Conservation (phyloP, 2,797 vertebrate species). For the Takifugu ocellatus region DNA sequence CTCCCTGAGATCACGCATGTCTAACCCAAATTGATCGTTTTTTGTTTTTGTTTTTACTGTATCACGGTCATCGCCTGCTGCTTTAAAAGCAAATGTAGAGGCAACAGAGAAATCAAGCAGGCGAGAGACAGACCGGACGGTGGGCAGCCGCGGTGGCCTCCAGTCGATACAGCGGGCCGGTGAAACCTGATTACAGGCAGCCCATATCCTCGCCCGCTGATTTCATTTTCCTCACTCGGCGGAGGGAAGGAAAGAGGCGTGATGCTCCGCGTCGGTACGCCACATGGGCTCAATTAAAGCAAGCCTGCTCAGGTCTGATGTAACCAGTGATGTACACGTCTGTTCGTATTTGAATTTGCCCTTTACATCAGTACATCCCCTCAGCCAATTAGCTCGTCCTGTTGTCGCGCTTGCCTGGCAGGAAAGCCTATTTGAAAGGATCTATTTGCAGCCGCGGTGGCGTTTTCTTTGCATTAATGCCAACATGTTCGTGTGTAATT, state of each 20-base stretch:
- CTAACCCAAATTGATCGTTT: slow-evolving; percentile 5
- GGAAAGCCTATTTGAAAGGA: too few relatives aligned
- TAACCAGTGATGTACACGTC: slow-evolving; percentile 18
- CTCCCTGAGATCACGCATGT: neutral
- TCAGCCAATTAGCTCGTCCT: neutral
- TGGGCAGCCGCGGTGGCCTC: slow-evolving; percentile 54
- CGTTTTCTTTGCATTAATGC: too few relatives aligned
- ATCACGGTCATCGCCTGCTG: slow-evolving; percentile 3
- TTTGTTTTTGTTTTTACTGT: slow-evolving; percentile 6
- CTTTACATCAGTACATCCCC: neutral
- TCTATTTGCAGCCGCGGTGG: too few relatives aligned
- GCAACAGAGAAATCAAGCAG: neutral
- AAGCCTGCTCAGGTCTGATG: slow-evolving; percentile 22
- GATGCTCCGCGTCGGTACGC: slow-evolving; percentile 49
- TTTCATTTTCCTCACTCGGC: slow-evolving; percentile 59
- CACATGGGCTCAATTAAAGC: slow-evolving; percentile 34
- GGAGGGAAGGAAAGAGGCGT: slow-evolving; percentile 52
- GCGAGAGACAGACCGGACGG: slow-evolving; percentile 29
- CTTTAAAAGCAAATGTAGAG: too few relatives aligned
- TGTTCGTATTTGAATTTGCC: neutral
- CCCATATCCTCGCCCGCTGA: slow-evolving; percentile 66
- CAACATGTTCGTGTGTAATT: slow-evolving; percentile 12
- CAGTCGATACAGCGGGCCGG: slow-evolving; percentile 63
- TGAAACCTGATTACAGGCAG: slow-evolving; percentile 71
- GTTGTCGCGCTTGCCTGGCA: neutral